Base-by-base conservation (phyloP, 2,888 invertebrate species). In the Diadromus collaris region DNA sequence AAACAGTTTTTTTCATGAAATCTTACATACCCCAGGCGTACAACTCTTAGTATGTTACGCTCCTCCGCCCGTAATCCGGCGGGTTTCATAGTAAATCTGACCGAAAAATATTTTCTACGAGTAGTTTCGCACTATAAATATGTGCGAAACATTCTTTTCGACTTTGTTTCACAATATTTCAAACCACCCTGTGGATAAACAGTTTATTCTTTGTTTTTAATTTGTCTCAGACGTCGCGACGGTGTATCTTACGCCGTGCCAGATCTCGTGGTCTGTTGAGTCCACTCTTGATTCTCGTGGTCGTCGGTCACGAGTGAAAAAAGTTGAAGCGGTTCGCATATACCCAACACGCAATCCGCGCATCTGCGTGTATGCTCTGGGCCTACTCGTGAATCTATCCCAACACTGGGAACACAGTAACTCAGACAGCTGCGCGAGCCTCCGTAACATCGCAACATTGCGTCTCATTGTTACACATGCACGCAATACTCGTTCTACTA, bases 381-480 rank as follows among this genome's bases (percentile, higher is more conserved):
- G 13, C 10, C 44, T 46, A 13, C 51, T 41, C 41, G 64, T 38
- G 56, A 27, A 21, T n/a, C 46, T 41, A 29, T 34, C 76, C 79
- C 80, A 82, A 79, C 80, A 69, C 81, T 71, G 29, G 9, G 19
- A 58, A 61, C 27, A 21, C 51, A 46, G 60, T 44, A 41, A 51
- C 21, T 32, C 54, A 48, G 78, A 60, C 67, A 69, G 44, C 60
- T 51, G 68, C 54, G 51, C 34, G 60, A 5, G 60, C 34, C 24
- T 46, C 46, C 3, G n/a, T 19, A 41, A 27, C 21, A 48, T 46
- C 34, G 54, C 46, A 2, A 54, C 29, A 32, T 41, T 41, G 38
- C 38, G 56, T 58, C 51, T 48, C 60, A 60, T 41, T 60, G 64
- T 76, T 77, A 44, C 58, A 77, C 67, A 51, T 56, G 65, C 75